A percentile compares a stretch with the other conserved stretches of the same genome.
Evolutionary conservation across 2,888 invertebrate genomes (phyloP).

Genomic region (Abscondita cerata): DNA sequence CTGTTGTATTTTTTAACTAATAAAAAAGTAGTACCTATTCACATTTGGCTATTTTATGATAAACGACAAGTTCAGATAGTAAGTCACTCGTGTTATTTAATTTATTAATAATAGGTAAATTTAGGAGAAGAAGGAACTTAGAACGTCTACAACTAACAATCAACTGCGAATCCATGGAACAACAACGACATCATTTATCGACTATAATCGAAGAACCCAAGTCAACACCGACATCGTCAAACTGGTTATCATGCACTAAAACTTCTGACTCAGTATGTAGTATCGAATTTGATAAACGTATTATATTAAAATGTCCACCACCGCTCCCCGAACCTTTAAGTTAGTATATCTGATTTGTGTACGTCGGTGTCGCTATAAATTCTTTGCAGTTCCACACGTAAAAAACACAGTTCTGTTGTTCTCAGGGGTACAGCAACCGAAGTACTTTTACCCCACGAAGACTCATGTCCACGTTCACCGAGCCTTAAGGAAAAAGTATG

Average conservation of each 20-base stretch:
- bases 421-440: not conserved
- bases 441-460: constrained; percentile 4
- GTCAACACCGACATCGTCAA: constrained; percentile 1
- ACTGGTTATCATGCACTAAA: not conserved
- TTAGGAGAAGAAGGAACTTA: not conserved
- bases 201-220: constrained; percentile 23
- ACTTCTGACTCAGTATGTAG: no score
- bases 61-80: no score
- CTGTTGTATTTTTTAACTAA: no score
- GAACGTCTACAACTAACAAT: constrained; percentile 7
- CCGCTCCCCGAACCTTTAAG: constrained; percentile 1
- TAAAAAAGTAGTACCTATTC: no score
- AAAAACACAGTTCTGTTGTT: constrained; percentile 1
- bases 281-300: not conserved
- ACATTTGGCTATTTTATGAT: no score
- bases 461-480: not conserved
- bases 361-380: not conserved
- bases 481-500: constrained; percentile 7
- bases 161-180: not conserved
- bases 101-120: not conserved
- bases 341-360: not conserved
- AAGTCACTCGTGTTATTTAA: no score
- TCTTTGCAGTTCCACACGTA: constrained; percentile 1
- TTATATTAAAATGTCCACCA: not conserved
- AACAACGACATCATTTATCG: constrained; percentile 9